Conservation (phyloP, 2,888 invertebrate species). For the Amiota minor region DNA sequence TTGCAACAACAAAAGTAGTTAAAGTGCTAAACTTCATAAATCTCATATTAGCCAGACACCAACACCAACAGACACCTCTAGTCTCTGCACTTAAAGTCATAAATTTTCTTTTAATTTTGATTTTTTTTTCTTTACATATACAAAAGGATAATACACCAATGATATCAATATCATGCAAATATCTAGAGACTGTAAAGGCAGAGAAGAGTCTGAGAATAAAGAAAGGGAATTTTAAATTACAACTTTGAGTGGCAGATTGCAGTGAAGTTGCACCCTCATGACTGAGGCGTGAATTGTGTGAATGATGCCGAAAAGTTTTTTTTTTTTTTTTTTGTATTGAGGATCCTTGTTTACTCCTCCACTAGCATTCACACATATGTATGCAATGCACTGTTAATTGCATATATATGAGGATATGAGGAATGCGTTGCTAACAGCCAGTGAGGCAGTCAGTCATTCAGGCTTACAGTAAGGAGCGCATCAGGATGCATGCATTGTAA, state of each 20-base stretch:
- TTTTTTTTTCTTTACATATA: too few species aligned
- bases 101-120: constrained; percentile 46
- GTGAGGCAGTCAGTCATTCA: neutral
- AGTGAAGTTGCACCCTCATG: neutral
- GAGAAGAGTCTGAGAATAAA: constrained; percentile 26
- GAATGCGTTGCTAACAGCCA: neutral
- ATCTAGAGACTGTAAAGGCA: constrained; percentile 46
- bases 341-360: neutral
- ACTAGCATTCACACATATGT: constrained; percentile 54
- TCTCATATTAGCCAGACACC: constrained; percentile 60
- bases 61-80: constrained; percentile 42
- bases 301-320: constrained; percentile 54
- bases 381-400: constrained; percentile 58
- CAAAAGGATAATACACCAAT: constrained; percentile 19
- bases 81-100: constrained; percentile 59
- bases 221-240: constrained; percentile 63
- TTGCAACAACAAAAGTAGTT: neutral
- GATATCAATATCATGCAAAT: constrained; percentile 43
- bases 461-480: neutral
- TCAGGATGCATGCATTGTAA: constrained; percentile 4
- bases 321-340: constrained; percentile 17
- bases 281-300: constrained; percentile 27
- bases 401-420: constrained; percentile 50
- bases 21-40: constrained; percentile 46
- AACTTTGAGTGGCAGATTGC: constrained; percentile 58